phyloP scores from a whole-genome alignment of 1,140 invertebrate species.

The Drosophila athabasca region DNA sequence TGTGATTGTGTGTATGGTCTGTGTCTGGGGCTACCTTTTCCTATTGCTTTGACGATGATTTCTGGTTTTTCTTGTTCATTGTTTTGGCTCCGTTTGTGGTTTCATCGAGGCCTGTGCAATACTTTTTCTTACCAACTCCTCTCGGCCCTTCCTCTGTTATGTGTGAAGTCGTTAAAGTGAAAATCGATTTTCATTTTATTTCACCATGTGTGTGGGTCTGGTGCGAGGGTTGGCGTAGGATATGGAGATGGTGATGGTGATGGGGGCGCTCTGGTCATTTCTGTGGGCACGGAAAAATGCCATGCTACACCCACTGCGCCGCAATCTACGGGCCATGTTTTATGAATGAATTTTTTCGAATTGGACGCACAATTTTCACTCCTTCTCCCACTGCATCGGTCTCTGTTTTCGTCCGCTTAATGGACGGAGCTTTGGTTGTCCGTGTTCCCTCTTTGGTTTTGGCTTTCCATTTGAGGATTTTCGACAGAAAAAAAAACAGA shows the following conservation, averaged over 20 bases:
- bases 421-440: slow-evolving; percentile 43
- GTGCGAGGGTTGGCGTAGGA: slow-evolving; percentile 2
- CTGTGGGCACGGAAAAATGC: slow-evolving; percentile 48
- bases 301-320: slow-evolving; percentile 58
- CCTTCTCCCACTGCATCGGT: slow-evolving; percentile 26
- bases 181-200: slow-evolving; percentile 78
- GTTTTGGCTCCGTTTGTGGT: slow-evolving; percentile 64
- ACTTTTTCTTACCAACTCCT: slow-evolving; percentile 42
- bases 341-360: slow-evolving; percentile 80
- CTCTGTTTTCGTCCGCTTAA: slow-evolving; percentile 43
- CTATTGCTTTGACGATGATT: slow-evolving; percentile 58
- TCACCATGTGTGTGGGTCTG: slow-evolving; percentile 59
- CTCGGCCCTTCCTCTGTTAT: slow-evolving; percentile 34
- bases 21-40: slow-evolving; percentile 54
- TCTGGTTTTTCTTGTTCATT: slow-evolving; percentile 53
- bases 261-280: slow-evolving; percentile 27
- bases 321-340: slow-evolving; percentile 74
- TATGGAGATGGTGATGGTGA: background rate
- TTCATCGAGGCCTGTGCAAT: slow-evolving; percentile 62
- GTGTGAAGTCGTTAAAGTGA: slow-evolving; percentile 81
- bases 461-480: slow-evolving; percentile 23
- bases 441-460: slow-evolving; percentile 18
- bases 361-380: slow-evolving; percentile 68
- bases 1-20: background rate
- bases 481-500: slow-evolving; percentile 25